Percentiles rank a stretch among this genome's conserved stretches.
These are phyloP conservation scores for Synanthedon tipuliformis DNA, from an alignment of 2,888 invertebrate genomes.

Conservation along the genomic window DNA sequence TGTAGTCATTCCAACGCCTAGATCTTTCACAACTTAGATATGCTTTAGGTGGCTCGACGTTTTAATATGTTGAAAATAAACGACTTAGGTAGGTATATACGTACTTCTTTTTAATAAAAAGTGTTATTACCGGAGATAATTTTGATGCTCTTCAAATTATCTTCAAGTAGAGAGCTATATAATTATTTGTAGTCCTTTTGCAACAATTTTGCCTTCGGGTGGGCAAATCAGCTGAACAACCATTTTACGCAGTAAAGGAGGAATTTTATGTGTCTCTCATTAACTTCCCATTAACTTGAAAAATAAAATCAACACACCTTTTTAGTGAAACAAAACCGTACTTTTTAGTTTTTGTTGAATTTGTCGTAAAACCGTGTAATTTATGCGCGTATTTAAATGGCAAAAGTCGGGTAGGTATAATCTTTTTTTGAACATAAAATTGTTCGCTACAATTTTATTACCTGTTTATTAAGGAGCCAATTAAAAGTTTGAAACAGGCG, in stretches of 20 bases:
- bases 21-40: too few relatives aligned
- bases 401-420: too few relatives aligned
- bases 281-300: neutral
- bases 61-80: too few relatives aligned
- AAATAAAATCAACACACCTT: neutral
- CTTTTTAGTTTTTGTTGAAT: neutral
- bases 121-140: neutral
- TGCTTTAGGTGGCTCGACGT: too few relatives aligned
- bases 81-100: too few relatives aligned
- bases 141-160: neutral
- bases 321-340: neutral
- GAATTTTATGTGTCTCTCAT: neutral
- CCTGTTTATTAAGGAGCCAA: neutral
- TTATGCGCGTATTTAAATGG: neutral
- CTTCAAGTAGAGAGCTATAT: neutral
- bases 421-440: too few relatives aligned
- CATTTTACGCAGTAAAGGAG: neutral
- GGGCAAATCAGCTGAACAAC: neutral
- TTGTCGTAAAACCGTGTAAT: neutral
- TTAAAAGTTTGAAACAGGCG: neutral
- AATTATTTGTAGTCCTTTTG: neutral
- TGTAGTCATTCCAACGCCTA: too few relatives aligned
- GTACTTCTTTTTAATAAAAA: neutral
- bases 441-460: neutral
- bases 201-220: neutral